Conservation (phyloP, 2,888 invertebrate species). For the Drosophila nr. perissopoda region DNA sequence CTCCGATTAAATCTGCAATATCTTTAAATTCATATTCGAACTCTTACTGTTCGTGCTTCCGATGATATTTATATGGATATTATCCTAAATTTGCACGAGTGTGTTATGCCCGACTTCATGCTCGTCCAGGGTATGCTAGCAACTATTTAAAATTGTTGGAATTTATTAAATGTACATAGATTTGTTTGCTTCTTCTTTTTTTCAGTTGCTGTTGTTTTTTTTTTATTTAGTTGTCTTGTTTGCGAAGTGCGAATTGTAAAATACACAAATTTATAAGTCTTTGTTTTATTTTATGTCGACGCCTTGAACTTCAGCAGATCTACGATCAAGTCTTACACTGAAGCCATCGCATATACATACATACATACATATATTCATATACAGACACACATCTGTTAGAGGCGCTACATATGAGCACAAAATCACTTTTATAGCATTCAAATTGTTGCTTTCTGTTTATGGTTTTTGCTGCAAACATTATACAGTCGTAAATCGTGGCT, state of each 20-base stretch:
- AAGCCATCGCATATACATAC: constrained; percentile 1
- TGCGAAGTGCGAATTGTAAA: constrained; percentile 49
- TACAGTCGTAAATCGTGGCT: constrained; percentile 30
- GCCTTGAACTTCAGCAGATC: constrained; percentile 48
- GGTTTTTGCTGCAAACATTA: constrained; percentile 24
- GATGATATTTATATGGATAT: neutral
- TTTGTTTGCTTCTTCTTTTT: constrained; percentile 3
- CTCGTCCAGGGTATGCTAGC: constrained; percentile 15
- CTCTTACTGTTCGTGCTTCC: neutral
- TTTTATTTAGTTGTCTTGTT: constrained; percentile 6
- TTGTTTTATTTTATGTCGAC: constrained; percentile 30
- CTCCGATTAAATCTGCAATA: neutral
- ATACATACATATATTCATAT: constrained; percentile 1
- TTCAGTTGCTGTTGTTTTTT: neutral
- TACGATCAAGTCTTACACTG: constrained; percentile 1
- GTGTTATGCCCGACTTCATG: neutral
- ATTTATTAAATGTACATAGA: constrained; percentile 31
- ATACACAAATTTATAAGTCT: constrained; percentile 33
- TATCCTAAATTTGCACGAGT: neutral
- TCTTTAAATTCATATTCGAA: neutral
- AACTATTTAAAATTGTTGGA: constrained; percentile 15
- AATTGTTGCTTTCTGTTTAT: constrained; percentile 46
- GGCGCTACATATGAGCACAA: constrained; percentile 63
- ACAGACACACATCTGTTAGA: constrained; percentile 17
- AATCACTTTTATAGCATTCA: constrained; percentile 66